Evolutionary conservation across 2,113 vertebrate species (phyloP).

Genomic region (Tichodroma muraria): DNA sequence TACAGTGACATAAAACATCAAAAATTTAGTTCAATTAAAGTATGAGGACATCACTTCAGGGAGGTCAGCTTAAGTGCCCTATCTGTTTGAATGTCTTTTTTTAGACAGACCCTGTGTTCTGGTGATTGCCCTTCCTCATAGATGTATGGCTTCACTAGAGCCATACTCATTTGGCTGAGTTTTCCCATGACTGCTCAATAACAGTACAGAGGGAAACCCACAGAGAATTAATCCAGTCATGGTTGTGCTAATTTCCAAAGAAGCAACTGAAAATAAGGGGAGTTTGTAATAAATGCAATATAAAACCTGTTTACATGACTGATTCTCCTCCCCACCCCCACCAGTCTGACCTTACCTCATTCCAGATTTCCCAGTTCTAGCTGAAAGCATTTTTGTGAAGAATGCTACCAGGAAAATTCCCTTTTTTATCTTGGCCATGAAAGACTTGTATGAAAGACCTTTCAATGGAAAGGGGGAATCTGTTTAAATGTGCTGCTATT

Average conservation of each 20-base stretch:
- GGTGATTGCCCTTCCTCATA: conserved; percentile 34
- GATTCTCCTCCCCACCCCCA: not conserved
- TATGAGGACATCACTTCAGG: conserved; percentile 14
- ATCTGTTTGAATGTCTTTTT: conserved; percentile 49
- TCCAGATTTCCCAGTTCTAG: conserved; percentile 9
- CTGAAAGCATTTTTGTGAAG: conserved; percentile 38
- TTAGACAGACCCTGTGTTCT: conserved; percentile 32
- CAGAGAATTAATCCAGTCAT: conserved; percentile 53
- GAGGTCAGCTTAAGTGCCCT: conserved; percentile 40
- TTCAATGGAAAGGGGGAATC: not conserved
- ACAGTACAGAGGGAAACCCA: conserved; percentile 46
- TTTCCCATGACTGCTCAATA: conserved; percentile 59
- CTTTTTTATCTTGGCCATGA: conserved; percentile 2
- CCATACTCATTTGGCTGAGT: conserved; percentile 27
- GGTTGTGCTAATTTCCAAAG: conserved; percentile 48
- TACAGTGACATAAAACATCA: conserved; percentile 29
- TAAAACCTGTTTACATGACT: conserved; percentile 44
- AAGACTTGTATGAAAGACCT: conserved; percentile 1
- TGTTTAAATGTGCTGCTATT: not conserved
- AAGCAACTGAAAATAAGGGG: conserved; percentile 20
- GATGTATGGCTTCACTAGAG: conserved; percentile 34
- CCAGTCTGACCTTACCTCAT: conserved; percentile 17
- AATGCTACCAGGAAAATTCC: conserved; percentile 19
- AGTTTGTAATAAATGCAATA: conserved; percentile 44
- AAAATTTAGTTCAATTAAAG: conserved; percentile 47